Evolutionary conservation across 2,797 vertebrate genomes (phyloP), one percentile per base, ranked within the genome.

Genomic region (Danio albolineatus): DNA sequence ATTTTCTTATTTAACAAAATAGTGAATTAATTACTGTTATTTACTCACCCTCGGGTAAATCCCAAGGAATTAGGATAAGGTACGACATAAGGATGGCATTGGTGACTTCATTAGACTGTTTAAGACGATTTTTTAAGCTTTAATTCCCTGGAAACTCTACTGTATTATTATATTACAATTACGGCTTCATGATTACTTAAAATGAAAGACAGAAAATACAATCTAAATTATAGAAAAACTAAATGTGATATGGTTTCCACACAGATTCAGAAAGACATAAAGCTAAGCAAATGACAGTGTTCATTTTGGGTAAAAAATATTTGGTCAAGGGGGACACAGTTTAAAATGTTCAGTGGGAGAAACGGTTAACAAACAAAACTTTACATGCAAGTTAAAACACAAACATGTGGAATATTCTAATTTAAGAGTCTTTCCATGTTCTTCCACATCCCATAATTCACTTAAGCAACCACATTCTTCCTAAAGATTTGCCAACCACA

Each of bases 401-500:
- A 46, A 67, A 48, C 75, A 67, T 77, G 62, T 77, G 53, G 64
- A 77, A 59, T 39, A 5, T 59, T 77, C 43, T 48, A 38, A 48
- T 77, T 67, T 67, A 59, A 57, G 53, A 57, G 10, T 2, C 5
- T 38, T 48, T 67, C 62, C 51, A 44, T 67, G 41, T 57, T 67
- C 65, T 77, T 77, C 64, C 53, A 69, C 53, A 5, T n/a, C 39
- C 6, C 74, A 56, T 77, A 62, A 67, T 66, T 57, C 19, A 48
- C 16, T 73, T 28, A 0, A 48, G 28, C 28, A 59, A 49, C 44
- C 9, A 10, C 56, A 60, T 70, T 69, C 44, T 41, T 78, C 56
- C 65, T 59, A 21, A 78, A 48, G 39, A 67, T 56, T 62, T 46
- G 53, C 75, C 53, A 70, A 70, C 65, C 56, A 61, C 64, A 78